phyloP scores from a whole-genome alignment of 2,113 vertebrate species.

The Donacobius atricapilla region DNA sequence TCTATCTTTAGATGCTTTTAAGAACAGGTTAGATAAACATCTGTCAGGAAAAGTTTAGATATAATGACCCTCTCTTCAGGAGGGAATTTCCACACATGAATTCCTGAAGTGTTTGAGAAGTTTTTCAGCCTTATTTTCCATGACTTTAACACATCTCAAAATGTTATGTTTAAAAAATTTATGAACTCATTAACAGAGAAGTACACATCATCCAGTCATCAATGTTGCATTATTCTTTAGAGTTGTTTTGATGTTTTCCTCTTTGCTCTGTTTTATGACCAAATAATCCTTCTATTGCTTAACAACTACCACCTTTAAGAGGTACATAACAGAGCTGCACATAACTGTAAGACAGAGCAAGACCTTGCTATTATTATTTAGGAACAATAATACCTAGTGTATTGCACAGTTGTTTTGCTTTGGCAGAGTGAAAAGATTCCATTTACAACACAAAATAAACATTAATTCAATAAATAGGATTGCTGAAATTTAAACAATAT shows the following conservation, averaged over 20 bases:
- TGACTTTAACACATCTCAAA: background rate
- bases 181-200: background rate
- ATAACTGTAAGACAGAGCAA: background rate
- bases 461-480: background rate
- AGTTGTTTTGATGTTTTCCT: background rate
- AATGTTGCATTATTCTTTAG: background rate
- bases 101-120: background rate
- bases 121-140: background rate
- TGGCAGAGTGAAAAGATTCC: background rate
- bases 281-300: background rate
- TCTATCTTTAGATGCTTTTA: slow-evolving; percentile 1
- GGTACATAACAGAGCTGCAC: background rate
- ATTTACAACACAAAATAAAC: background rate
- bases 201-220: background rate
- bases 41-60: slow-evolving; percentile 1
- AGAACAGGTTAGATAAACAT: slow-evolving; percentile 28
- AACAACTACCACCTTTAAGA: background rate
- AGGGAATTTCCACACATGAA: background rate
- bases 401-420: background rate
- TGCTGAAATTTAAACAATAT: background rate
- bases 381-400: background rate
- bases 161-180: background rate
- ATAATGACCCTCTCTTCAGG: background rate
- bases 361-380: background rate
- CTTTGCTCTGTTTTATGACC: background rate